Percentiles rank a stretch among this genome's conserved stretches.
Conservation (phyloP, 2,797 vertebrate genomes). For the Antrozous pallidus region DNA sequence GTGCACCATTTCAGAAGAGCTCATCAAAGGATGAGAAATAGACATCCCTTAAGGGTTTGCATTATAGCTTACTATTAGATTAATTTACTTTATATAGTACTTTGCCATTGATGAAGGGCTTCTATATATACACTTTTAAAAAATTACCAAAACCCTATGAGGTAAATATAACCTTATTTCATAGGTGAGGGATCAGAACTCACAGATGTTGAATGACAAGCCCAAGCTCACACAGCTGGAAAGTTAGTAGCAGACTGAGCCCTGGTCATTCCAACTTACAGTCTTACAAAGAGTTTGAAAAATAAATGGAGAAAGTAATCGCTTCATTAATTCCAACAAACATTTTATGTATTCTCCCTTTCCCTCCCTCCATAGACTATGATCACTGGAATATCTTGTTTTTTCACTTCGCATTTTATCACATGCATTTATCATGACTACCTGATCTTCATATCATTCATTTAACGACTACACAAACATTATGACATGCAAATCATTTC, state of each 20-base stretch:
- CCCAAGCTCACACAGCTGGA: background rate
- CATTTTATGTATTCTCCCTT: background rate
- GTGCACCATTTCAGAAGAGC: background rate
- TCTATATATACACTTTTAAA: background rate
- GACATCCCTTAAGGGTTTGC: background rate
- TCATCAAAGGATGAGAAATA: background rate
- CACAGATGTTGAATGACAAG: background rate
- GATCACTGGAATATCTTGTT: background rate
- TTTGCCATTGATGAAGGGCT: background rate
- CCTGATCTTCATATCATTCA: background rate
- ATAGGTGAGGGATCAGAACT: background rate
- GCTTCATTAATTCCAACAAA: background rate
- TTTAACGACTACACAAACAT: background rate
- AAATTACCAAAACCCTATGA: background rate
- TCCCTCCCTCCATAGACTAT: background rate
- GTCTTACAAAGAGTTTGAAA: background rate
- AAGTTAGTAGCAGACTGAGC: background rate
- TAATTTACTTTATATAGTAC: background rate
- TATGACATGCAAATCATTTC: background rate
- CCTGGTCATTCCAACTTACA: background rate
- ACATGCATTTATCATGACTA: background rate
- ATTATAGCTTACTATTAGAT: background rate
- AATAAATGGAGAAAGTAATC: background rate
- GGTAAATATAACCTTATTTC: background rate
- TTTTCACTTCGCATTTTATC: background rate